A percentile compares a stretch with the other conserved stretches of the same genome.
phyloP scores from a whole-genome alignment of 2,797 vertebrate genomes.

The Calcarius lapponicus region DNA sequence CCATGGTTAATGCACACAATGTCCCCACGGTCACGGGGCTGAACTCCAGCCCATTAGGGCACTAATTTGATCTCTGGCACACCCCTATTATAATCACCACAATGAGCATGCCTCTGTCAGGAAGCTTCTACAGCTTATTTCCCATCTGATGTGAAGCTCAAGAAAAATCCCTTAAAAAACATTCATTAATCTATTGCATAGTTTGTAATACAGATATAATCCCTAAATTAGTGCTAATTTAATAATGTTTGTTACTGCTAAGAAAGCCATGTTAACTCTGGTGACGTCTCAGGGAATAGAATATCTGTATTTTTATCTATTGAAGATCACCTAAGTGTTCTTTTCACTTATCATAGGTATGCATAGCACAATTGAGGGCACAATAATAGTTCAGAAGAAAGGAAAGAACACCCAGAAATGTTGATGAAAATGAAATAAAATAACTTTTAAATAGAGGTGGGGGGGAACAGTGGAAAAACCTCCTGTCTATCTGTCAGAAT shows the following conservation, averaged over 20 bases:
- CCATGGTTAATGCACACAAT: constrained; percentile 27
- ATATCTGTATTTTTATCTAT: neutral
- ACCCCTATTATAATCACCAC: neutral
- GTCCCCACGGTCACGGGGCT: neutral
- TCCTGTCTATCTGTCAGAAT: neutral
- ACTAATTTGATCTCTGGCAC: constrained; percentile 29
- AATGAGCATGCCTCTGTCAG: neutral
- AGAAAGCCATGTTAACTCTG: neutral
- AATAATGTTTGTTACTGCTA: neutral
- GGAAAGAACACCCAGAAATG: neutral
- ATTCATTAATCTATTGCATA: neutral
- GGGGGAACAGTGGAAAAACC: neutral
- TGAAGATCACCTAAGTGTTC: neutral
- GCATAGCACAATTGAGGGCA: neutral
- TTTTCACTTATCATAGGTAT: neutral
- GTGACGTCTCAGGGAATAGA: neutral
- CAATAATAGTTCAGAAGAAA: neutral
- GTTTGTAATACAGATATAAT: neutral
- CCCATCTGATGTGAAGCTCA: neutral
- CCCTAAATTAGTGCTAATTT: neutral
- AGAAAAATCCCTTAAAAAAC: neutral
- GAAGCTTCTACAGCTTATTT: neutral
- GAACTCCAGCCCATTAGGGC: constrained; percentile 40
- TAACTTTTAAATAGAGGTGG: neutral
- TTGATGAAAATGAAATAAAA: neutral